Evolutionary conservation across 1,140 invertebrate species (phyloP).

Genomic region (Caenorhabditis latens): DNA sequence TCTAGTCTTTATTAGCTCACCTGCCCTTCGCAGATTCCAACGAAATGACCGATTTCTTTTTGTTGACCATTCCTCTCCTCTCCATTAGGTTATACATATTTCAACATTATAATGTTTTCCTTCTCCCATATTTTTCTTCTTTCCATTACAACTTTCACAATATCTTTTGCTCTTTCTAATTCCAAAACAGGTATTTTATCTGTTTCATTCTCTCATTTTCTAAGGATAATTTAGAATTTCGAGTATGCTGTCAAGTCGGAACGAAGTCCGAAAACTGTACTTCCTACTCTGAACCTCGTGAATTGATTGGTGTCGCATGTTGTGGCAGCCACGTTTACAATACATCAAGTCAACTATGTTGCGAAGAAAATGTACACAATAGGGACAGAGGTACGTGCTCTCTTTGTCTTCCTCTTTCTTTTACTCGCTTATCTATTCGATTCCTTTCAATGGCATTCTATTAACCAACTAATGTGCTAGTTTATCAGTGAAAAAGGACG

Average conservation of each 20-base stretch:
- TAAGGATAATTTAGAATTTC: neutral
- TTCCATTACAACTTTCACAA: neutral
- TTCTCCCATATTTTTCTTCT: neutral
- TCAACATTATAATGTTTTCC: neutral
- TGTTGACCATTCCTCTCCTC: neutral
- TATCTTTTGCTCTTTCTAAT: neutral
- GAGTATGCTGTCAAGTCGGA: slow-evolving; percentile 28
- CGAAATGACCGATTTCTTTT: neutral
- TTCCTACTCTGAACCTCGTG: neutral
- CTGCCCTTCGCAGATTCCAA: neutral
- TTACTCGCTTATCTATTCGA: neutral
- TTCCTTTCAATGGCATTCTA: neutral
- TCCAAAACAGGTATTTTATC: neutral
- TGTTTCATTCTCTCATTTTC: neutral
- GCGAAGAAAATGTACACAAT: slow-evolving; percentile 37
- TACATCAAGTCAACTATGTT: slow-evolving; percentile 34
- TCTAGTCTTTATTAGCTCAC: neutral
- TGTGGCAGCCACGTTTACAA: slow-evolving; percentile 38
- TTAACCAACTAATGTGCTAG: neutral
- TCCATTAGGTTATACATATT: neutral
- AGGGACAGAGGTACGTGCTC: slow-evolving; percentile 8
- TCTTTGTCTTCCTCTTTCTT: neutral
- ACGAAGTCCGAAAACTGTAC: slow-evolving; percentile 39
- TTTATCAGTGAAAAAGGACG: neutral
- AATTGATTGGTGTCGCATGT: slow-evolving; percentile 15